A percentile compares a stretch with the other conserved stretches of the same genome.
phyloP scores from a whole-genome alignment of 2,888 invertebrate species.

The Fragum fragum region DNA sequence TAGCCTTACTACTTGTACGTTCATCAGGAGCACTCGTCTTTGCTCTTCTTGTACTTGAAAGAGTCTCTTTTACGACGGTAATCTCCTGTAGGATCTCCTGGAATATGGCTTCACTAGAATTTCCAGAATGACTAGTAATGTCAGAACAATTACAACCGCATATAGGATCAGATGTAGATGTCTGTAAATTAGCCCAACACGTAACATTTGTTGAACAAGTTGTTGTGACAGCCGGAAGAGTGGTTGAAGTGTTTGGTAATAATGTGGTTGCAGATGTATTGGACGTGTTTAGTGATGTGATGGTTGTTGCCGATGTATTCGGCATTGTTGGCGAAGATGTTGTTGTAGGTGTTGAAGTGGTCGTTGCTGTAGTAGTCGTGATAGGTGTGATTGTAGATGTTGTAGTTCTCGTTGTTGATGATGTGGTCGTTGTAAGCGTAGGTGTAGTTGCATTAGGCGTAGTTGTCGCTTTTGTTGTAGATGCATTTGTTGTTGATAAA shows the following conservation, averaged over 20 bases:
- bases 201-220: background rate
- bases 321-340: no score
- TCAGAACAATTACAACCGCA: background rate
- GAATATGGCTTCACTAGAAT: background rate
- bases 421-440: background rate
- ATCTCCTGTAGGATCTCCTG: constrained; percentile 1
- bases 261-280: background rate
- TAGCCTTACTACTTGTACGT: constrained; percentile 7
- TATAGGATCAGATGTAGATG: background rate
- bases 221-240: background rate
- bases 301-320: no score
- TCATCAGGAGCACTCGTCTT: constrained; percentile 11
- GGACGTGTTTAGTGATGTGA: no score
- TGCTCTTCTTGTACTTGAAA: constrained; percentile 6
- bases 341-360: no score
- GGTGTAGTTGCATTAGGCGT: background rate
- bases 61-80: background rate
- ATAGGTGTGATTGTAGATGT: no score
- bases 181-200: background rate
- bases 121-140: background rate
- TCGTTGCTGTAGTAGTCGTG: no score
- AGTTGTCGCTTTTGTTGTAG: background rate
- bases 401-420: background rate
- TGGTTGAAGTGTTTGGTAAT: background rate
- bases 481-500: background rate